Percentiles rank a stretch among this genome's conserved stretches.
These are phyloP conservation scores for Paratilapia polleni DNA, from an alignment of 2,113 vertebrate genomes.

Conservation along the genomic window DNA sequence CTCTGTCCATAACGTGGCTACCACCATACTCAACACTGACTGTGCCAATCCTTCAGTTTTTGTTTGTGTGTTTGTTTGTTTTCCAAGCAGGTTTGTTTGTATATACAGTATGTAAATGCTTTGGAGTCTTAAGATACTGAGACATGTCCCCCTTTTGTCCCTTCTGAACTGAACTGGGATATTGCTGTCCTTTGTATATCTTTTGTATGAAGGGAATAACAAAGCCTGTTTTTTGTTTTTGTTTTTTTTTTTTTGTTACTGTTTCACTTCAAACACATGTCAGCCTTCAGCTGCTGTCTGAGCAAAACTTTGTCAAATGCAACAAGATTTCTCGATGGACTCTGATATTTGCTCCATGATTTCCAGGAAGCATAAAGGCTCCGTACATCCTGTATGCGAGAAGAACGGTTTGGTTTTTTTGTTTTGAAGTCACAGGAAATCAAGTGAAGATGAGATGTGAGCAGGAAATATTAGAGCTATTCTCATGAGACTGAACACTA, in stretches of 20 bases:
- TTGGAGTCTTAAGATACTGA: constrained; percentile 71
- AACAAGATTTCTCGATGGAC: constrained; percentile 73
- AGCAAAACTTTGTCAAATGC: constrained; percentile 16
- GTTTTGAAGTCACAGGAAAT: constrained; percentile 44
- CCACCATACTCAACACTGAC: constrained; percentile 70
- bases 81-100: constrained; percentile 73
- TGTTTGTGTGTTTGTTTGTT: not conserved
- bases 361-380: constrained; percentile 80
- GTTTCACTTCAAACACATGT: constrained; percentile 48
- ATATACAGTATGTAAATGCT: constrained; percentile 67
- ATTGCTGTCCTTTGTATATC: constrained; percentile 51
- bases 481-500: constrained; percentile 83
- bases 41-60: constrained; percentile 72
- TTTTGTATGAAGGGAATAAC: constrained; percentile 54
- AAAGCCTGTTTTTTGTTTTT: constrained; percentile 20
- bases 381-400: constrained; percentile 44
- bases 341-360: constrained; percentile 80
- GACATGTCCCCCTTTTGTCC: constrained; percentile 27
- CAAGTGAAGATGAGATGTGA: constrained; percentile 40
- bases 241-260: too few relatives aligned
- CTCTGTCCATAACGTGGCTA: constrained; percentile 65
- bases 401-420: constrained; percentile 25
- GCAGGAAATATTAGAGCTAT: constrained; percentile 37
- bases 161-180: constrained; percentile 37
- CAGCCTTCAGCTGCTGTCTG: constrained; percentile 40